Percentiles rank a stretch among this genome's conserved stretches.
These are phyloP conservation scores for Myotis yumanensis DNA, from an alignment of 2,113 vertebrate genomes.

Conservation along the genomic window DNA sequence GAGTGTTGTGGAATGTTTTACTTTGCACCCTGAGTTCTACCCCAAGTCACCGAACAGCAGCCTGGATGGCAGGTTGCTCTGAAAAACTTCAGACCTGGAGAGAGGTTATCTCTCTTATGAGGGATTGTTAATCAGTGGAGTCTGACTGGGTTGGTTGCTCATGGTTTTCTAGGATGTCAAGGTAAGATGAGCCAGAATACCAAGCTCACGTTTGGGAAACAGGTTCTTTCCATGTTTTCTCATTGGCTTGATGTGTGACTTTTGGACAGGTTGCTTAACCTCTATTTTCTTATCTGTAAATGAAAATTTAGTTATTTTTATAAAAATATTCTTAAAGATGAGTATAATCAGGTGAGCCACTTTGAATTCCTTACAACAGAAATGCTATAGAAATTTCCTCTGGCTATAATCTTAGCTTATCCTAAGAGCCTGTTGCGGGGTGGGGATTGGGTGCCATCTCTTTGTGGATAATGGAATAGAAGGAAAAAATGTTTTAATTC, in stretches of 20 bases:
- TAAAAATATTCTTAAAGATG: constrained; percentile 37
- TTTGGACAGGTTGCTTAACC: constrained; percentile 46
- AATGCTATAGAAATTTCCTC: neutral
- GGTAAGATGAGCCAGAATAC: neutral
- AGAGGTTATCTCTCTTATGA: neutral
- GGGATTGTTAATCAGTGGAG: neutral
- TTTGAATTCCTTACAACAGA: neutral
- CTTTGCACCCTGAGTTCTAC: constrained; percentile 5
- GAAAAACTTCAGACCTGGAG: neutral
- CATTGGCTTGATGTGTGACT: neutral
- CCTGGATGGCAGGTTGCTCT: neutral
- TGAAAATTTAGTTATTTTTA: constrained; percentile 55
- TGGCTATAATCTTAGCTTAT: constrained; percentile 17
- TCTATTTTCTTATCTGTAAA: constrained; percentile 34
- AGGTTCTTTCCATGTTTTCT: neutral
- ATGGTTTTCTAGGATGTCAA: neutral
- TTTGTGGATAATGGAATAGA: constrained; percentile 27
- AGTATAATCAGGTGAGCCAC: neutral
- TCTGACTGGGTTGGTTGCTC: neutral
- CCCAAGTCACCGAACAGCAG: neutral
- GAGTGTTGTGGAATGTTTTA: neutral
- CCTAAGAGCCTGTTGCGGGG: neutral
- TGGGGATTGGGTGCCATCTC: neutral
- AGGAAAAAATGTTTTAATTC: neutral
- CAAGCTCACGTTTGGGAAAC: constrained; percentile 4